Base-by-base conservation (phyloP, 2,888 invertebrate species). In the Ectropis crepuscularia region DNA sequence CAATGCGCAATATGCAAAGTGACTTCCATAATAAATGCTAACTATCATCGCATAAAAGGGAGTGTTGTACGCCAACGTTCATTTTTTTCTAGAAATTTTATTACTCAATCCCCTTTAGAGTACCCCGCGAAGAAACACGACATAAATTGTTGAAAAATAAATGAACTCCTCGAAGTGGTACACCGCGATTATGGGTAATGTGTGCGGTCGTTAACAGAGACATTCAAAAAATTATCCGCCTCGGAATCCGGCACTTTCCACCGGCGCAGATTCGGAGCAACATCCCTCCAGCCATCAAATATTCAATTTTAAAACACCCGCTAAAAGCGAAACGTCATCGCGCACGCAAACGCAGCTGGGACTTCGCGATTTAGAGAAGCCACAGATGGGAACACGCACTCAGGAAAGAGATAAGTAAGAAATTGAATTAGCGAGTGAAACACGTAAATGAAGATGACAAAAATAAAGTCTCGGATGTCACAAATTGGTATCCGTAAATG, bases 291-390 rank as follows among this genome's bases (percentile, higher is more conserved):
- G 85, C 81, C 92, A 92, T 92, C 92, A 92, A 92, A 92, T 92
- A 92, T 92, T 92, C 91, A 92, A 92, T 92, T 92, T 92, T 92
- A 92, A 92, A 92, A 91, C 89, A 89, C 81, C 86, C 90, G 92
- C 92, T 92, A 92, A 92, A 90, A 92, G 92, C 93, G 88, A 91
- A 92, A 91, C 84, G 92, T 92, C 92, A 92, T 92, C 89, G 90
- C 86, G 82, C 76, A 82, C 85, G 81, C 85, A 84, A 83, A 80
- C 89, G 83, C 92, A 92, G 92, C 90, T 92, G 92, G 85, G 92
- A 85, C 92, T 83, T 81, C 83, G 85, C 90, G 88, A 90, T 92
- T 89, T 90, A 90, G 86, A 89, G 88, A 89, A 90, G 87, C 83
- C 87, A 87, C 92, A 92, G 92, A 91, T 92, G 92, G 89, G 73